Evolutionary conservation across 2,888 invertebrate genomes (phyloP).

Genomic region (Mantis religiosa): DNA sequence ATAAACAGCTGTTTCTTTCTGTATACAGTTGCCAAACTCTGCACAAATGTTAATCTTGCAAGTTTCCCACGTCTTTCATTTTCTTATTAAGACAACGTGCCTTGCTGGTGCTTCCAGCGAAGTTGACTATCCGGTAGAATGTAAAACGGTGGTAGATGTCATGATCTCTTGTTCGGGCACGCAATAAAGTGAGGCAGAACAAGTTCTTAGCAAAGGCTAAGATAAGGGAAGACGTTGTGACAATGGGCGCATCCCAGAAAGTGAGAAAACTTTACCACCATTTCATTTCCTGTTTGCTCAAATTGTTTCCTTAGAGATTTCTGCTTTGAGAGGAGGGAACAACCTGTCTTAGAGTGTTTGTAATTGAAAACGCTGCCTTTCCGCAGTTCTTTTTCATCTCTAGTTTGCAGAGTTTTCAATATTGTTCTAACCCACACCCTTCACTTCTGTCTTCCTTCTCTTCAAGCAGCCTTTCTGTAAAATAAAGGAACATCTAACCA

Average conservation of each 20-base stretch:
- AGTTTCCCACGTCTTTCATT: background rate
- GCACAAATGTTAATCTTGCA: background rate
- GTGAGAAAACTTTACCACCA: background rate
- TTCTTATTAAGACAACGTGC: background rate
- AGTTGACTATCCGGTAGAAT: background rate
- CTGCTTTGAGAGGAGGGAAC: background rate
- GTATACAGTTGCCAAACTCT: background rate
- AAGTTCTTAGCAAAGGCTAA: background rate
- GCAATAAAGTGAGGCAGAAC: background rate
- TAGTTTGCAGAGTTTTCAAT: background rate
- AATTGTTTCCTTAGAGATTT: background rate
- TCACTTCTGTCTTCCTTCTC: too few species aligned
- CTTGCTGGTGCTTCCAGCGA: too few species aligned
- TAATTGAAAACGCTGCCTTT: background rate
- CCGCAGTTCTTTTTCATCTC: background rate
- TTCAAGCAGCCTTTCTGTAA: too few species aligned
- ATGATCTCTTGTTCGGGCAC: background rate
- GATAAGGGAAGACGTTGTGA: background rate
- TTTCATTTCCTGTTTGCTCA: background rate
- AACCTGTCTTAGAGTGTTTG: background rate
- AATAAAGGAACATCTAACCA: too few species aligned
- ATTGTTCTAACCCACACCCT: too few species aligned
- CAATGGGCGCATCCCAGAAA: background rate
- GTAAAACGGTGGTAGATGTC: background rate
- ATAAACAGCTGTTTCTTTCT: background rate